Percentiles rank a stretch among this genome's conserved stretches.
Conservation (phyloP, 2,888 invertebrate species). For the Tyria jacobaeae region DNA sequence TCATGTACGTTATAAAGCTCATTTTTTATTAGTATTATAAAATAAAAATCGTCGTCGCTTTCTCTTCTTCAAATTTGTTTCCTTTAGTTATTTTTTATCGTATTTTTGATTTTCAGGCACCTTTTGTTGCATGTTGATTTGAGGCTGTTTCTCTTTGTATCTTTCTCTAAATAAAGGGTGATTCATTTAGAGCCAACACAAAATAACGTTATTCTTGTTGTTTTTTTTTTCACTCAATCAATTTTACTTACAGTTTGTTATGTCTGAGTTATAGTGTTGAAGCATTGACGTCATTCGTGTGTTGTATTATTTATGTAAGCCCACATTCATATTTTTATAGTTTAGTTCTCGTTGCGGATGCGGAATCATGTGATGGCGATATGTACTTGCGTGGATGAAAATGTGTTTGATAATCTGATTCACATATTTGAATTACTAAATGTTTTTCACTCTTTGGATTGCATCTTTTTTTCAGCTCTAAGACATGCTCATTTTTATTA, state of each 20-base stretch:
- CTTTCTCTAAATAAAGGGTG: conserved; percentile 30
- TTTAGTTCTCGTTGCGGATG: conserved; percentile 18
- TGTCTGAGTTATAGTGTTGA: conserved; percentile 34
- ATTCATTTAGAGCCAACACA: conserved; percentile 21
- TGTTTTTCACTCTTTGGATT: neutral
- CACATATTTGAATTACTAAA: neutral
- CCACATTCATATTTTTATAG: conserved; percentile 42
- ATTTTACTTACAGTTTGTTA: conserved; percentile 33
- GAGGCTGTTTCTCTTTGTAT: neutral
- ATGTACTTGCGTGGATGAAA: neutral
- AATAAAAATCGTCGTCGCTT: too few species aligned
- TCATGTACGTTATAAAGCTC: too few species aligned
- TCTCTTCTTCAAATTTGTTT: too few species aligned
- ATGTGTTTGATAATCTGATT: conserved; percentile 2
- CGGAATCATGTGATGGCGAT: conserved; percentile 20
- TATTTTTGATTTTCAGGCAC: too few species aligned
- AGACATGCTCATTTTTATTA: too few species aligned
- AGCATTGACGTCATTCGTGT: conserved; percentile 42
- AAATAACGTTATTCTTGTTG: conserved; percentile 29
- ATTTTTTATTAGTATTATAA: too few species aligned
- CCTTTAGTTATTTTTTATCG: too few species aligned
- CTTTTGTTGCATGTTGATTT: neutral
- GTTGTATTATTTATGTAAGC: conserved; percentile 23
- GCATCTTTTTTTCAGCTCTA: too few species aligned
- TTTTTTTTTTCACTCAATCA: conserved; percentile 37